These are phyloP conservation scores for Cromileptes altivelis DNA, from an alignment of 2,113 vertebrate genomes.

Conservation along the genomic window DNA sequence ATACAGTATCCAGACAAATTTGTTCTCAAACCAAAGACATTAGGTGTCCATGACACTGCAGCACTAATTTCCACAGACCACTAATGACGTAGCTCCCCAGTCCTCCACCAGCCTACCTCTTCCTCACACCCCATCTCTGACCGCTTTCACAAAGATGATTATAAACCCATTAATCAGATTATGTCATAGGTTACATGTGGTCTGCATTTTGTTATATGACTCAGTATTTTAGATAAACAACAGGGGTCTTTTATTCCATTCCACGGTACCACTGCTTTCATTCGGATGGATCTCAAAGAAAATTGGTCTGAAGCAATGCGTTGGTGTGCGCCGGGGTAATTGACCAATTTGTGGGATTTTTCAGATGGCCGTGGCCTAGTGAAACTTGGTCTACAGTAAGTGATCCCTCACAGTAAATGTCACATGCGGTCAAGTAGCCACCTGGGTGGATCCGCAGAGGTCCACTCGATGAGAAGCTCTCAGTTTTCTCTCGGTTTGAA, in stretches of 20 bases:
- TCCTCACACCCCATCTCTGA: conserved; percentile 50
- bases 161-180: conserved; percentile 86
- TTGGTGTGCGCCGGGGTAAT: conserved; percentile 70
- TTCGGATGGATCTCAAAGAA: conserved; percentile 65
- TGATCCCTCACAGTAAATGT: conserved; percentile 71
- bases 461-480: conserved; percentile 43
- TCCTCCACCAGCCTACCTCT: conserved; percentile 39
- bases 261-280: conserved; percentile 76
- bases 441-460: conserved; percentile 57
- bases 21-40: conserved; percentile 38
- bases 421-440: conserved; percentile 72
- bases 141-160: conserved; percentile 77
- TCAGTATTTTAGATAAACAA: conserved; percentile 83
- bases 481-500: conserved; percentile 27
- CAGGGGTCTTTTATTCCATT: conserved; percentile 78
- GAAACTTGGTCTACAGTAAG: conserved; percentile 64
- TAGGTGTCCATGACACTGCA: conserved; percentile 47
- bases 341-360: conserved; percentile 81
- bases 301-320: conserved; percentile 68
- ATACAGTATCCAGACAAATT: conserved; percentile 53
- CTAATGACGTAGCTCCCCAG: conserved; percentile 51
- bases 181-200: conserved; percentile 87
- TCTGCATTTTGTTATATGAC: conserved; percentile 82
- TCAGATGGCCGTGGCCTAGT: conserved; percentile 69
- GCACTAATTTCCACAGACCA: conserved; percentile 64